Conservation (phyloP, 2,113 vertebrate genomes). For the Ailurus styani region DNA sequence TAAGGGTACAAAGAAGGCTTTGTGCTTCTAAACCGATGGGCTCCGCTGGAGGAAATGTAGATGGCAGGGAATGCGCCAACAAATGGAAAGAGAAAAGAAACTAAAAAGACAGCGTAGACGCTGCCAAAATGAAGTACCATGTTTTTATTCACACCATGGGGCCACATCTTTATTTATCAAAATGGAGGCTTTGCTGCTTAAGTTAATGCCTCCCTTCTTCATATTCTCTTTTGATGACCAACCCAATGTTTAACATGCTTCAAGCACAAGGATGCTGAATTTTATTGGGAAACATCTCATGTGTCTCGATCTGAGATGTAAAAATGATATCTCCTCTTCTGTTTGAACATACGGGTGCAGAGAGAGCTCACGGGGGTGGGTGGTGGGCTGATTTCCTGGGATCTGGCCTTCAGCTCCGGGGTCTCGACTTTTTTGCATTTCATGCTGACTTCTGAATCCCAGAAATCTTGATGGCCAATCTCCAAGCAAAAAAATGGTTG, state of each 20-base stretch:
- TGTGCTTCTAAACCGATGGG: neutral
- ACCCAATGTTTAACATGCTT: neutral
- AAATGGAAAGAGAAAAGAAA: conserved; percentile 17
- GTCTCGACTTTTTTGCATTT: neutral
- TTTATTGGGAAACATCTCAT: neutral
- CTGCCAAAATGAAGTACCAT: neutral
- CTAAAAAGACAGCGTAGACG: neutral
- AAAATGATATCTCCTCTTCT: neutral
- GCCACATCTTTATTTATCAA: neutral
- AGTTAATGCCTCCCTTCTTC: neutral
- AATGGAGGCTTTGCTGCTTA: neutral
- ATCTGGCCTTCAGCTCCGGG: neutral
- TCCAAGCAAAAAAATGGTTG: neutral
- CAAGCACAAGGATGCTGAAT: neutral
- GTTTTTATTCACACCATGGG: neutral
- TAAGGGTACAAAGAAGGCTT: neutral
- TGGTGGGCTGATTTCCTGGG: neutral
- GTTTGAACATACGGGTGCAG: neutral
- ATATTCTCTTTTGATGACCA: neutral
- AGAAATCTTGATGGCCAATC: neutral
- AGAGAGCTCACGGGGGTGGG: neutral
- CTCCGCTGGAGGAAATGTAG: neutral
- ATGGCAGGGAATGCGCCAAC: neutral
- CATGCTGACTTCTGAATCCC: neutral
- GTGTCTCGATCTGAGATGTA: neutral